phyloP scores from a whole-genome alignment of 2,113 vertebrate genomes.

The Gopherus flavomarginatus region DNA sequence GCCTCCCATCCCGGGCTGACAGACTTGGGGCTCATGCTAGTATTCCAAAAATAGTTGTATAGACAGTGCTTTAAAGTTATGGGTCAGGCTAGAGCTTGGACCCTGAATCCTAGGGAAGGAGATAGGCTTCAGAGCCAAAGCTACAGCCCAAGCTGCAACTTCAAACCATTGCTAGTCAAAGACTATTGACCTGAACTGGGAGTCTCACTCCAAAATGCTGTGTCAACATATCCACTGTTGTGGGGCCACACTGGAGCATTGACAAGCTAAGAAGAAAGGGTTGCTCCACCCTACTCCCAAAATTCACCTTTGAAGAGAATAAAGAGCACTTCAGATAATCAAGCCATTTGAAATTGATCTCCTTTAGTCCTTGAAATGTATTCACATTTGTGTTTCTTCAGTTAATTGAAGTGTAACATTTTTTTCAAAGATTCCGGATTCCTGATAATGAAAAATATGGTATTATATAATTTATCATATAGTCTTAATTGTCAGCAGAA shows the following conservation, averaged over 20 bases:
- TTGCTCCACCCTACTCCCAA: not conserved
- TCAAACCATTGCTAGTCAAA: no score
- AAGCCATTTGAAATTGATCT: not conserved
- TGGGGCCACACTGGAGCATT: no score
- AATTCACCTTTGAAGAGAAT: conserved; percentile 32
- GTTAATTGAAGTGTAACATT: not conserved
- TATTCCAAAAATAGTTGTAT: not conserved
- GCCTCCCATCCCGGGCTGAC: not conserved
- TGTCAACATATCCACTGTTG: no score
- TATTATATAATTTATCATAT: not conserved
- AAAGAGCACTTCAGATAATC: not conserved
- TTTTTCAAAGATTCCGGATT: conserved; percentile 22
- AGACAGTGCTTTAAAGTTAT: not conserved
- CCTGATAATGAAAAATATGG: conserved; percentile 7
- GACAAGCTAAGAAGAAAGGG: not conserved
- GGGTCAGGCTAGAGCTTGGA: not conserved
- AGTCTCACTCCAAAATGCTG: no score
- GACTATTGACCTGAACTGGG: no score
- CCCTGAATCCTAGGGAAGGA: no score
- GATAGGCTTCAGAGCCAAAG: no score
- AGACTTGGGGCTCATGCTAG: not conserved
- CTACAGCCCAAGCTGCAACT: no score
- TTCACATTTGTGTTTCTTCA: conserved; percentile 13
- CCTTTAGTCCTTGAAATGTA: conserved; percentile 4
- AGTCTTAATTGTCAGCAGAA: conserved; percentile 16